Evolutionary conservation across 2,888 invertebrate genomes (phyloP).

Genomic region (Buathra laborator): DNA sequence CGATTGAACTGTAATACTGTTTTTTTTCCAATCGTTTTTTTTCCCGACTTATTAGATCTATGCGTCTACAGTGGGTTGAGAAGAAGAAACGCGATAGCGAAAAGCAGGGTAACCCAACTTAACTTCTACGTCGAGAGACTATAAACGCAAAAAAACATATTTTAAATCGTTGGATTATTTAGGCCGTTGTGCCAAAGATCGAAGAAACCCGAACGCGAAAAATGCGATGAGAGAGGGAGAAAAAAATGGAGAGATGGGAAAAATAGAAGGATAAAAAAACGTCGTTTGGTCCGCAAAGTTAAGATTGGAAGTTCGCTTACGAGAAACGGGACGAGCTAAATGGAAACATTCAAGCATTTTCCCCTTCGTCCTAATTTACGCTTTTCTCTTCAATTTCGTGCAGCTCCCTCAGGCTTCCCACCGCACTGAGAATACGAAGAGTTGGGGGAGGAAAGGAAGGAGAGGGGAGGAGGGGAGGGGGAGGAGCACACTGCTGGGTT

Average conservation of each 20-base stretch:
- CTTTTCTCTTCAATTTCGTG: slow-evolving; percentile 41
- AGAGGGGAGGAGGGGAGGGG: neutral
- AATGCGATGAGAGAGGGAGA: neutral
- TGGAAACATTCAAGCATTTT: slow-evolving; percentile 61
- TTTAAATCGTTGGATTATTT: slow-evolving; percentile 1
- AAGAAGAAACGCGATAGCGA: neutral
- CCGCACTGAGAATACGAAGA: slow-evolving; percentile 4
- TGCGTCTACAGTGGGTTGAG: neutral
- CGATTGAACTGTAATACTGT: neutral
- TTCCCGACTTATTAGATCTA: slow-evolving; percentile 4
- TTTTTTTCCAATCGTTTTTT: neutral
- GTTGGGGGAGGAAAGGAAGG: neutral
- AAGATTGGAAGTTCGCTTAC: slow-evolving; percentile 64
- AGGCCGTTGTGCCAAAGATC: neutral
- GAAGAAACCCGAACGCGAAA: slow-evolving; percentile 4
- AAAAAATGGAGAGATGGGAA: neutral
- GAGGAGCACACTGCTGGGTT: slow-evolving; percentile 34
- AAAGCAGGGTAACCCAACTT: slow-evolving; percentile 4
- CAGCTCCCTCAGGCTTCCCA: neutral
- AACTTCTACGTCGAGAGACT: neutral
- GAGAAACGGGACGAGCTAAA: slow-evolving; percentile 61
- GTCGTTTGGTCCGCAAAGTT: slow-evolving; percentile 37
- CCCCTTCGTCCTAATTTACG: slow-evolving; percentile 63
- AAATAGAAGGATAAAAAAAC: neutral
- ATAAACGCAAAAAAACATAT: neutral